These are phyloP conservation scores for Callinectes sapidus DNA, from an alignment of 2,888 invertebrate species.

Conservation along the genomic window DNA sequence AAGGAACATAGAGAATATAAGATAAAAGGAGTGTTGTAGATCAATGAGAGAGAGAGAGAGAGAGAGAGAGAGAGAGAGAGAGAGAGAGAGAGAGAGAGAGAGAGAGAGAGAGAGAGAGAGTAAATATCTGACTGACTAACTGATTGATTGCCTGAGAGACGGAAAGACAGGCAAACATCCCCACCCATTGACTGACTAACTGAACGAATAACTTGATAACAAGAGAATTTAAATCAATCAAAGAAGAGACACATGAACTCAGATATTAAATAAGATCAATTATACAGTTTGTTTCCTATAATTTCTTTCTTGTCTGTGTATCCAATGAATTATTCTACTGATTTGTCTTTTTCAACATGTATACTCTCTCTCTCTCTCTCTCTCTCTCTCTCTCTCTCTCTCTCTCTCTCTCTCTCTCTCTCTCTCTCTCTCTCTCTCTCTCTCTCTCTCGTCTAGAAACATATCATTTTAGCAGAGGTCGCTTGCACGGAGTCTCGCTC, in stretches of 20 bases:
- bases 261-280: background rate
- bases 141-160: background rate
- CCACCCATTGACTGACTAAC: background rate
- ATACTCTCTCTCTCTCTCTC: constrained; percentile 10
- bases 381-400: constrained; percentile 36
- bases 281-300: background rate
- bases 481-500: constrained; percentile 64
- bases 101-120: constrained; percentile 13
- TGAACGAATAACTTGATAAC: background rate
- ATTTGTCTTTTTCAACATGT: background rate
- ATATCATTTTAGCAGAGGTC: constrained; percentile 63
- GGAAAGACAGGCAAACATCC: background rate
- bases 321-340: background rate
- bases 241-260: background rate
- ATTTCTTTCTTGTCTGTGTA: background rate
- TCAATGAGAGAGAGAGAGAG: background rate
- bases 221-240: background rate
- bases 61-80: background rate
- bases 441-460: constrained; percentile 36
- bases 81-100: constrained; percentile 19
- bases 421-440: constrained; percentile 5
- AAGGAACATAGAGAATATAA: background rate
- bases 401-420: constrained; percentile 27
- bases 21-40: background rate
- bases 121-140: background rate